Base-by-base conservation (phyloP, 1,140 invertebrate genomes). In the Battus philenor region DNA sequence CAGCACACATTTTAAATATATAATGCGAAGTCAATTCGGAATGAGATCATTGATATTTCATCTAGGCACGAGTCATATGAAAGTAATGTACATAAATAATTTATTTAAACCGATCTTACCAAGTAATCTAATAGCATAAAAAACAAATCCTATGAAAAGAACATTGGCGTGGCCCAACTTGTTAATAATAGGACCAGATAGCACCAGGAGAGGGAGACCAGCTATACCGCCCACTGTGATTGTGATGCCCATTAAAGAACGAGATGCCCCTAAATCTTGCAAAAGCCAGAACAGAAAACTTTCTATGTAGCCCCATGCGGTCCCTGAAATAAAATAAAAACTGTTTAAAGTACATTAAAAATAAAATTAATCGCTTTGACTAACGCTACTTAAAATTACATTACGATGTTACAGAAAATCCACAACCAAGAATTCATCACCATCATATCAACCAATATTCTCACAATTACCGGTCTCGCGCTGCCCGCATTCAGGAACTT, bases 211-310 rank as follows among this genome's bases (percentile, higher is more conserved):
- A 2, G 94, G 92, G 38, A 95, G 88, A 6, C 94, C 94, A 3
- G 92, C 90, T 0, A 94, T 81, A 13, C 93, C 93, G 6, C 92
- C 93, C 13, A 95, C 91, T 0, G 93, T 93, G 49, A 96, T 90
- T 0, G 94, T 95, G 36, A 96, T 89, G 9, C 95, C 95, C 90
- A 96, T 94, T 13, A 96, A 82, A 4, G 91, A 92, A 49, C 93
- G 90, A 0, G 91, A 91, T 4, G 90, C 92, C 8, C 93, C 93
- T 41, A 95, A 80, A 66, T 94, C 93, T 76, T 94, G 90, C 4
- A 96, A 88, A 46, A 95, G 88, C 94, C 93, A 95, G 76, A 96
- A 96, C 2, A 96, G 83, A 76, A 95, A 97, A 45, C 91, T 94
- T 75, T 95, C 94, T 26, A 95, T 91, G 71, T 93, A 95, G 4